Evolutionary conservation across 1,140 invertebrate genomes (phyloP).

Genomic region (Drosophila sp.): DNA sequence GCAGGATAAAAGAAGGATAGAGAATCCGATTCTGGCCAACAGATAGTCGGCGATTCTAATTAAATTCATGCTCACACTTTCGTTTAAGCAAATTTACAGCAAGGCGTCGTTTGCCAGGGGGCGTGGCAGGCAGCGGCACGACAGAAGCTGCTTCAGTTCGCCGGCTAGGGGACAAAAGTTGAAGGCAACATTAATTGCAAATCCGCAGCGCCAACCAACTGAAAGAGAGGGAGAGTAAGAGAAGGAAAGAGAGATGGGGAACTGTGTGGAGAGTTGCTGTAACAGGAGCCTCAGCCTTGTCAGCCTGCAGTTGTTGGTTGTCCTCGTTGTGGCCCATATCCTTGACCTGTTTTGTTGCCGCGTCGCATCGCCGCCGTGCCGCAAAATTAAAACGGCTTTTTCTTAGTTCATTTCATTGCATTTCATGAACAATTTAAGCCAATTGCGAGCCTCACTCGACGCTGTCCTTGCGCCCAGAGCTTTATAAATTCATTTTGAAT

Average conservation of each 20-base stretch:
- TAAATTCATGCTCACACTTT: constrained; percentile 81
- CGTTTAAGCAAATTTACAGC: constrained; percentile 79
- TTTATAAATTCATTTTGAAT: constrained; percentile 77
- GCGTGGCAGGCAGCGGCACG: constrained; percentile 14
- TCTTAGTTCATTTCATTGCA: constrained; percentile 82
- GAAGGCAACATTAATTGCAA: constrained; percentile 83
- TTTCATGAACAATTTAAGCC: constrained; percentile 83
- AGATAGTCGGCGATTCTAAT: constrained; percentile 72
- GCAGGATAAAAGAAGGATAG: constrained; percentile 13
- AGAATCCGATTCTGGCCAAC: constrained; percentile 52
- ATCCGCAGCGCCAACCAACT: constrained; percentile 63
- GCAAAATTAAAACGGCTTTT: constrained; percentile 81
- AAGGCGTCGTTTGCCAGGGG: constrained; percentile 9
- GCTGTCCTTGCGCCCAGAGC: constrained; percentile 56
- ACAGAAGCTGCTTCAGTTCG: constrained; percentile 25
- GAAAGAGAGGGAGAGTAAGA: not conserved
- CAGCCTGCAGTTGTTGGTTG: constrained; percentile 48
- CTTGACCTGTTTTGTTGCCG: constrained; percentile 70
- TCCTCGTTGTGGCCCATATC: constrained; percentile 56
- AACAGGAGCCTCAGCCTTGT: constrained; percentile 50
- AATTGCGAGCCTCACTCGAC: constrained; percentile 53
- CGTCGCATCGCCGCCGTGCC: constrained; percentile 68
- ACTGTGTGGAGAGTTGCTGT: not conserved
- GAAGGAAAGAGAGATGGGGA: constrained; percentile 12
- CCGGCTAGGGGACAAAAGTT: constrained; percentile 64